phyloP scores from a whole-genome alignment of 2,797 vertebrate species.

The Hipposideros larvatus region DNA sequence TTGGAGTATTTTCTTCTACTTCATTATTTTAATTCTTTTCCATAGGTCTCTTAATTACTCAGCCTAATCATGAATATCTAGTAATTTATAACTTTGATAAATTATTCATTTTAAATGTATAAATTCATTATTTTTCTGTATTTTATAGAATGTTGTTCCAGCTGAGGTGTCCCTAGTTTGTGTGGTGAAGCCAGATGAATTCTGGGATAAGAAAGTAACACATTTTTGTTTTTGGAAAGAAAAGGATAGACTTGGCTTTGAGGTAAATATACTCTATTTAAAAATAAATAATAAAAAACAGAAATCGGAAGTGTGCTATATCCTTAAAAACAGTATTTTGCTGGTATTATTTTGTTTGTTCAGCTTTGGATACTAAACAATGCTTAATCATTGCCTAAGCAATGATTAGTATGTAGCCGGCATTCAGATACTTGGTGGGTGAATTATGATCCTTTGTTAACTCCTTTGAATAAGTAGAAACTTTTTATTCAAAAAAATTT shows the following conservation, averaged over 20 bases:
- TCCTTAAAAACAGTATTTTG: slow-evolving; percentile 47
- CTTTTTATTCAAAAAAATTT: slow-evolving; percentile 18
- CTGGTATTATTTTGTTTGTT: slow-evolving; percentile 56
- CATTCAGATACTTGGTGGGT: background rate
- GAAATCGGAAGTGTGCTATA: background rate
- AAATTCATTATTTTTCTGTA: slow-evolving; percentile 57
- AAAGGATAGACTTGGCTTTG: slow-evolving; percentile 98
- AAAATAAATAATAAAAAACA: background rate
- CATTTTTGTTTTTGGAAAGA: slow-evolving; percentile 99
- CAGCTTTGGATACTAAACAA: background rate
- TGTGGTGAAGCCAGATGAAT: slow-evolving; percentile 99
- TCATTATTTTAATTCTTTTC: slow-evolving; percentile 66
- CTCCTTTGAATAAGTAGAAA: slow-evolving; percentile 16
- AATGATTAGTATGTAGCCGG: background rate
- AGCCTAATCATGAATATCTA: slow-evolving; percentile 5
- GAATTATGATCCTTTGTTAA: slow-evolving; percentile 31
- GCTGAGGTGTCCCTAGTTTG: slow-evolving; percentile 99
- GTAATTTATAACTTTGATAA: slow-evolving; percentile 51
- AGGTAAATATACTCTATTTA: slow-evolving; percentile 90
- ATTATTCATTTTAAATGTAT: slow-evolving; percentile 55
- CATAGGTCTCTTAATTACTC: slow-evolving; percentile 49
- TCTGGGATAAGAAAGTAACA: slow-evolving; percentile 99
- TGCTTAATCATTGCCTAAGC: background rate
- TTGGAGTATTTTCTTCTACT: slow-evolving; percentile 55
- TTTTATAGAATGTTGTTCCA: slow-evolving; percentile 97